Evolutionary conservation across 2,797 vertebrate species (phyloP), one percentile per base, ranked within the genome.

Genomic region (Acipenser transmontanus): DNA sequence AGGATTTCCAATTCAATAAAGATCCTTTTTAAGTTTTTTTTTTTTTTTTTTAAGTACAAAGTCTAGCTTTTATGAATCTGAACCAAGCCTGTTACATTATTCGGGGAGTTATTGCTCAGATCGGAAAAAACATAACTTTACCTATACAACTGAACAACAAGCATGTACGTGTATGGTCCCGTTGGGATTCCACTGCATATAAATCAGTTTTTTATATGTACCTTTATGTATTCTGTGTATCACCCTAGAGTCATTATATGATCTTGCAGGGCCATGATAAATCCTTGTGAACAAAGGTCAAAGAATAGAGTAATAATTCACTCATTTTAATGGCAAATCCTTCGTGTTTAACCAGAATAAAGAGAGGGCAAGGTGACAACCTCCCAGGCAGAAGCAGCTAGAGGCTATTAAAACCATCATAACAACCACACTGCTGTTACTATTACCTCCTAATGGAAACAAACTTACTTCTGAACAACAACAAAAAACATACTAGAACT

Each of bases 231-330:
- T 34, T n/a, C 17, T 8, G 17, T 17, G 17, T 6, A 61, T 47
- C 17, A 17, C 13, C 60, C 10, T 8, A 20, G 60, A 61, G 60
- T 47, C 60, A 61, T 61, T 61, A 10, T 61, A 34, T 61, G 75
- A 70, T 80, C 74, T 82, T 80, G 74, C 59, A 69, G 74, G 78
- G 73, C 70, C 66, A 61, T 87, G 86, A 88, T 85, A 77, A 85
- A 88, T 87, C 70, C 68, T 73, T 64, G 68, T 66, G 76, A 80
- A 79, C 84, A 87, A 85, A 87, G 84, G 84, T 88, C 82, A 85
- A 75, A 66, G 73, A 82, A 85, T 82, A 73, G 71, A 78, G 82
- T 83, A 82, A 90, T 88, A 89, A 87, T 73, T 89, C 86, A 85
- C 71, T 81, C 82, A 64, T 69, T 85, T 81, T 86, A 87, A 84